These are phyloP conservation scores for Myocastor coypus DNA, from an alignment of 2,113 vertebrate genomes.

Conservation along the genomic window DNA sequence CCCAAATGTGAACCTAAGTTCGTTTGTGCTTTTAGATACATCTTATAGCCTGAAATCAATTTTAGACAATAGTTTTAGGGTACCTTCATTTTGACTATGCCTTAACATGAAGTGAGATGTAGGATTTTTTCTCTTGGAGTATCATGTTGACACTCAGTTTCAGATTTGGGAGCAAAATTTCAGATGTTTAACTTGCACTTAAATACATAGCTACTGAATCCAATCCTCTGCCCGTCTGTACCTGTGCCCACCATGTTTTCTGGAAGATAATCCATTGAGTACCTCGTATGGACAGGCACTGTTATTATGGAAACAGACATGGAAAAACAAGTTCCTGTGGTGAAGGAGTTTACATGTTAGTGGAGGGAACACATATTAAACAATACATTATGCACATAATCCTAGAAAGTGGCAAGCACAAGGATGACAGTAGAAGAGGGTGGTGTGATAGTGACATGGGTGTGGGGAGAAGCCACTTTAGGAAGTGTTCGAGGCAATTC, in stretches of 20 bases:
- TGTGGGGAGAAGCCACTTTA: background rate
- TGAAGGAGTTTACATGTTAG: background rate
- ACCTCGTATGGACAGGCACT: background rate
- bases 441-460: background rate
- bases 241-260: background rate
- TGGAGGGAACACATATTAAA: background rate
- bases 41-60: background rate
- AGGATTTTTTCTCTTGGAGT: background rate
- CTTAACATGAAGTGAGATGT: background rate
- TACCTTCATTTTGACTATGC: background rate
- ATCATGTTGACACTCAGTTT: background rate
- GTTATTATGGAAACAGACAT: background rate
- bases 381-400: background rate
- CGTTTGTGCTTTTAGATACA: background rate
- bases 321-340: background rate
- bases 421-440: background rate
- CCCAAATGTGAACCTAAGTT: background rate
- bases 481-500: background rate
- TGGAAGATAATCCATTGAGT: background rate
- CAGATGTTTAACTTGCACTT: background rate
- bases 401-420: background rate
- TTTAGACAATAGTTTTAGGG: background rate
- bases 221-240: background rate
- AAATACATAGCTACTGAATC: conserved; percentile 9
- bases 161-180: background rate